Evolutionary conservation across 2,888 invertebrate species (phyloP).

Genomic region (Bugulina stolonifera): DNA sequence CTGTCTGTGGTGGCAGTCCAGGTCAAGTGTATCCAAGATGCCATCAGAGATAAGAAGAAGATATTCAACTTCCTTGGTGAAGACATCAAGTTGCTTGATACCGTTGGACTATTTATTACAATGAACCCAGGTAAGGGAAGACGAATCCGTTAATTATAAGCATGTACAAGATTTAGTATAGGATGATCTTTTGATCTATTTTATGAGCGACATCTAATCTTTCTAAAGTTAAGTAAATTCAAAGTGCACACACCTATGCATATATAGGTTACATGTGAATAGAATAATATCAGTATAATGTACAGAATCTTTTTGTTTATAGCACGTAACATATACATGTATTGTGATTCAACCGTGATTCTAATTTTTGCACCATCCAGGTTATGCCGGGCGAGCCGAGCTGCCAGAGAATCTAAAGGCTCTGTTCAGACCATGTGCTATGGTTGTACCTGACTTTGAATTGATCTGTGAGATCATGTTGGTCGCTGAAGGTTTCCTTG

Average conservation of each 20-base stretch:
- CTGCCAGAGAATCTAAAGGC: constrained; percentile 54
- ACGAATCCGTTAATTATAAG: too few species aligned
- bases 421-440: constrained; percentile 78
- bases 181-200: too few species aligned
- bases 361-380: too few species aligned
- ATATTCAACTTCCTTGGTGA: constrained; percentile 92
- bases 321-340: too few species aligned
- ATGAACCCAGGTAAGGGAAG: constrained; percentile 75
- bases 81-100: constrained; percentile 72
- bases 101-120: constrained; percentile 92
- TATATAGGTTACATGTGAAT: too few species aligned
- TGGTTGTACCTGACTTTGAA: constrained; percentile 97
- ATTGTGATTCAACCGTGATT: too few species aligned
- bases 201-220: too few species aligned
- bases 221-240: too few species aligned
- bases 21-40: constrained; percentile 65
- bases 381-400: constrained; percentile 78
- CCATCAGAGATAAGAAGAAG: constrained; percentile 79
- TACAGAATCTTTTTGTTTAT: too few species aligned
- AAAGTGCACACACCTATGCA: too few species aligned
- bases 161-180: too few species aligned
- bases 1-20: constrained; percentile 94
- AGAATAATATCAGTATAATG: too few species aligned
- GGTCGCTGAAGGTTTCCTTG: constrained; percentile 94
- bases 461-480: constrained; percentile 96